phyloP scores from a whole-genome alignment of 1,140 invertebrate genomes.

The Rhizoglyphus robini region DNA sequence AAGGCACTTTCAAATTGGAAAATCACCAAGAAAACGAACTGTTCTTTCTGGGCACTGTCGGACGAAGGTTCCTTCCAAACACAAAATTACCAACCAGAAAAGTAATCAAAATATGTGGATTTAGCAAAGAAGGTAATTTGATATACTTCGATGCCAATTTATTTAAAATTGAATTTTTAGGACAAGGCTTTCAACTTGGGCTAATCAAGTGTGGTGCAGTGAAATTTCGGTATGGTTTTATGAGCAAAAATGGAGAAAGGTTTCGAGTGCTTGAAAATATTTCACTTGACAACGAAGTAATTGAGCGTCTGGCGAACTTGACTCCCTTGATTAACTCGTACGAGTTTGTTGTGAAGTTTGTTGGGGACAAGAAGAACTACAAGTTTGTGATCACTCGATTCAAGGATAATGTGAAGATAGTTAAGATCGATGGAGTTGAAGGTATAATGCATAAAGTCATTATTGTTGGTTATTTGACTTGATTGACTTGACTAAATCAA shows the following conservation, averaged over 20 bases:
- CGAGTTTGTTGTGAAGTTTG: neutral
- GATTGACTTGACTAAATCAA: no score
- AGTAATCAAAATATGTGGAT: neutral
- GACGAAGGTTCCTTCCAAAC: neutral
- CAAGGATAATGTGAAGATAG: neutral
- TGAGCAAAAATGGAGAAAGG: neutral
- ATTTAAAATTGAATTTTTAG: no score
- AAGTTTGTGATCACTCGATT: neutral
- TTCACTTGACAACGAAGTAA: neutral
- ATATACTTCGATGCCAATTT: no score
- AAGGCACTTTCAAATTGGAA: constrained; percentile 20
- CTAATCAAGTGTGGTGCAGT: neutral
- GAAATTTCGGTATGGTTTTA: neutral
- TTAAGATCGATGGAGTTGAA: neutral
- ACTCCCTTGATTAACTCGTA: neutral
- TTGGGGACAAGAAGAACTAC: neutral
- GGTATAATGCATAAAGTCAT: neutral
- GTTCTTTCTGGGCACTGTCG: constrained; percentile 15
- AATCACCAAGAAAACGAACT: constrained; percentile 17
- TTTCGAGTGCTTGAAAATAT: neutral
- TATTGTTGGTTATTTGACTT: neutral
- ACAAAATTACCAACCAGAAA: neutral
- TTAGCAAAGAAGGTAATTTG: neutral
- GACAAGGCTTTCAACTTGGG: neutral
- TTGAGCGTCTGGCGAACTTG: neutral